These are phyloP conservation scores for Mixornis gularis DNA, from an alignment of 2,113 vertebrate species.

Conservation along the genomic window DNA sequence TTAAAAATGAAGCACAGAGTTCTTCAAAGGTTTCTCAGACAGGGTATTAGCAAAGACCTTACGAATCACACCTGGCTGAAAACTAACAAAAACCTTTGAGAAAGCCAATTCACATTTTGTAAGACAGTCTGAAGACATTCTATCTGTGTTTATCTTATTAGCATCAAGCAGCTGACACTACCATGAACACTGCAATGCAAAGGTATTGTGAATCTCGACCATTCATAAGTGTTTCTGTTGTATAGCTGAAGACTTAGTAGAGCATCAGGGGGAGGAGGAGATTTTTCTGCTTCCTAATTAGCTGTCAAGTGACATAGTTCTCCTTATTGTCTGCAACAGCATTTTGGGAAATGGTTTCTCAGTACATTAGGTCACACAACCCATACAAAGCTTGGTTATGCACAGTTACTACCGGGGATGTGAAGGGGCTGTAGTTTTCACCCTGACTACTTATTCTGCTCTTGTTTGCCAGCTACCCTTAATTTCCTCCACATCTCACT, in stretches of 20 bases:
- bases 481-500: not conserved
- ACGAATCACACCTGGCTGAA: not conserved
- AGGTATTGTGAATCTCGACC: not conserved
- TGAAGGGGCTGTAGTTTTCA: not conserved
- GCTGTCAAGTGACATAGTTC: not conserved
- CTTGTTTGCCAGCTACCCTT: not conserved
- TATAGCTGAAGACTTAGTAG: not conserved
- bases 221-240: not conserved
- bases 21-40: not conserved
- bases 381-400: not conserved
- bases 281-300: slow-evolving; percentile 25
- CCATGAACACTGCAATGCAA: not conserved
- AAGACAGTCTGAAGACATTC: not conserved
- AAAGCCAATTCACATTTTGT: not conserved
- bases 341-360: not conserved
- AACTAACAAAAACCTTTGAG: slow-evolving; percentile 4
- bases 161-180: not conserved
- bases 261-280: not conserved
- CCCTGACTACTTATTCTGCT: not conserved
- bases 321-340: not conserved
- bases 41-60: not conserved
- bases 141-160: not conserved
- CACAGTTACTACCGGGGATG: not conserved
- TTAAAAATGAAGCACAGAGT: not conserved
- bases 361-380: not conserved